phyloP scores from a whole-genome alignment of 2,797 vertebrate genomes.

The Mycteria americana region DNA sequence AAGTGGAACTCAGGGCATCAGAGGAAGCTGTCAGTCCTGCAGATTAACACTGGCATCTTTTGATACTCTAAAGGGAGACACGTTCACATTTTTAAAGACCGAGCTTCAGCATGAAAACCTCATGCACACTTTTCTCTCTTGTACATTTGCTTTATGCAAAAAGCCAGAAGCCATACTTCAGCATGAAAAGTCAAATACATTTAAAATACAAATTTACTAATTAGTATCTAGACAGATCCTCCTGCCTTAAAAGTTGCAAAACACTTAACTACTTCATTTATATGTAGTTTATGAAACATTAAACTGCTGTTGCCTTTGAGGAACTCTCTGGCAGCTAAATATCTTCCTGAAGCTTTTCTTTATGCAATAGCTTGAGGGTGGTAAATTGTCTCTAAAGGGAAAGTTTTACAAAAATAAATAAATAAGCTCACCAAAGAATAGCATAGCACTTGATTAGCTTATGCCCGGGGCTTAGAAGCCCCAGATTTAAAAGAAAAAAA shows the following conservation, averaged over 20 bases:
- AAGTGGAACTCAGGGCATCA: background rate
- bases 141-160: background rate
- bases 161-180: background rate
- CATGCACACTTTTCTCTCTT: background rate
- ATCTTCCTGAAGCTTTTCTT: slow-evolving; percentile 10
- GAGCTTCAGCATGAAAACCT: background rate
- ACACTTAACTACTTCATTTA: background rate
- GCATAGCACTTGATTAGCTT: background rate
- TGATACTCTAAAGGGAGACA: background rate
- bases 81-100: background rate
- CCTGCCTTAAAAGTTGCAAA: background rate
- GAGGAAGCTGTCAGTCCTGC: background rate
- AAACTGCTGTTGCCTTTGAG: slow-evolving; percentile 27
- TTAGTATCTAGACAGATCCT: background rate
- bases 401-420: slow-evolving; percentile 2
- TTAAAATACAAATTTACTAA: slow-evolving; percentile 20
- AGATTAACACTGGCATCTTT: background rate
- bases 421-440: background rate
- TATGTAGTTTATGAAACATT: background rate
- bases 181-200: background rate
- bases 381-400: slow-evolving; percentile 9
- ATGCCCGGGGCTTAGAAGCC: background rate
- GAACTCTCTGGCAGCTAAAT: background rate
- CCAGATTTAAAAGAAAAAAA: background rate
- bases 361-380: background rate